Evolutionary conservation across 2,888 invertebrate genomes (phyloP), one percentile per base, ranked within the genome.

Genomic region (Leucophenga montana): DNA sequence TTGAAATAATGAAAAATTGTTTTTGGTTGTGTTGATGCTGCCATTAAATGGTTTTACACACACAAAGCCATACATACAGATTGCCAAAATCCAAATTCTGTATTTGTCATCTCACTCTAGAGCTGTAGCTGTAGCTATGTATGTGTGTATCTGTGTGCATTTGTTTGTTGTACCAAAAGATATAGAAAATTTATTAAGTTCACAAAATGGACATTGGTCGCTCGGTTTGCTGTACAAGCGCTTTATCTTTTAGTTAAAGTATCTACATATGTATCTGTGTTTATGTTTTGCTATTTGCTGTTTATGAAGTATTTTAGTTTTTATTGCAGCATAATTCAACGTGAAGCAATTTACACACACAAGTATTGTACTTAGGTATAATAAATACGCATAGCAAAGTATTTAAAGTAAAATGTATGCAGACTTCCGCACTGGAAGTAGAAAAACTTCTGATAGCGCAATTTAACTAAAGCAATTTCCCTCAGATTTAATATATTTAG

Each of bases 121-220:
- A n/a, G n/a, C n/a, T n/a, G n/a, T n/a, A n/a, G n/a, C n/a, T n/a
- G n/a, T n/a, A n/a, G 1, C 50, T 48, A 22, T 68, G 18, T 39
- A 16, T 69, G 27, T 66, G 39, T 62, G 69, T 74, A 13, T 39
- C 18, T 53, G 53, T 53, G 50, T 61, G 18, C 44, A 61, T 33
- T 33, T n/a, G n/a, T n/a, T n/a, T n/a, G n/a, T 39, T 73, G 71
- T 75, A 57, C 75, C 61, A 73, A 81, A 81, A 81, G 81, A 81
- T 83, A 81, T 83, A 81, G 82, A 75, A 78, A 81, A 81, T 81
- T 81, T 81, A 81, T 83, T 82, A 83, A 83, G 83, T 81, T 76
- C 80, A 79, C 77, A 78, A 81, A 83, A 81, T 81, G 73, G 70
- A 74, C 70, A 74, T 73, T 54, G 69, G 46, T 64, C 53, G 69